These are phyloP conservation scores for Eristalinus sepulchralis DNA, from an alignment of 2,888 invertebrate genomes.

Conservation along the genomic window DNA sequence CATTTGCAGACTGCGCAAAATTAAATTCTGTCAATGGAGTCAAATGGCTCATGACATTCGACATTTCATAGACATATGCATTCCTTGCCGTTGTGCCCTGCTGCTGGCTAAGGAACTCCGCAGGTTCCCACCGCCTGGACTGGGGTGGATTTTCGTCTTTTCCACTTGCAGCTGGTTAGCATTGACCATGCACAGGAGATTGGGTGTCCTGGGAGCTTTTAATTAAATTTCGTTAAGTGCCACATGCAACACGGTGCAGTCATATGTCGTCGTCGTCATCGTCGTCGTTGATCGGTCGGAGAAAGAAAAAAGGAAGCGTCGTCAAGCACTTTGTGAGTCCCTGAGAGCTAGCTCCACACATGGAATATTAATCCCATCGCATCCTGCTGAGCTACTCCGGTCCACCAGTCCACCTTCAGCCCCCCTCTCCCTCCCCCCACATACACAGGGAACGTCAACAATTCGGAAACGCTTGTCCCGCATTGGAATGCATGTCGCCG, in stretches of 20 bases:
- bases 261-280: background rate
- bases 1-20: constrained; percentile 1
- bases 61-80: background rate
- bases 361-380: constrained; percentile 47
- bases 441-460: constrained; percentile 46
- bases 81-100: background rate
- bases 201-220: constrained; percentile 2
- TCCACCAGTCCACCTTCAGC: background rate
- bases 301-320: background rate
- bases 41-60: constrained; percentile 33
- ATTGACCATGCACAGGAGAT: constrained; percentile 10
- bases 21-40: constrained; percentile 25
- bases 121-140: too few relatives aligned
- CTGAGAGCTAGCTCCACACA: constrained; percentile 9
- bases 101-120: background rate
- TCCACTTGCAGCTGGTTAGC: constrained; percentile 15
- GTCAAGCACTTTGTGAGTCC: background rate
- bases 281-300: background rate
- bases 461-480: constrained; percentile 57
- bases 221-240: constrained; percentile 39
- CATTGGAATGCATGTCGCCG: constrained; percentile 47
- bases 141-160: background rate
- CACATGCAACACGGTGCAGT: background rate
- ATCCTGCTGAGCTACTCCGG: constrained; percentile 31
- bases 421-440: constrained; percentile 6